Evolutionary conservation across 2,888 invertebrate genomes (phyloP).

Genomic region (Meiosimyza platycephala): DNA sequence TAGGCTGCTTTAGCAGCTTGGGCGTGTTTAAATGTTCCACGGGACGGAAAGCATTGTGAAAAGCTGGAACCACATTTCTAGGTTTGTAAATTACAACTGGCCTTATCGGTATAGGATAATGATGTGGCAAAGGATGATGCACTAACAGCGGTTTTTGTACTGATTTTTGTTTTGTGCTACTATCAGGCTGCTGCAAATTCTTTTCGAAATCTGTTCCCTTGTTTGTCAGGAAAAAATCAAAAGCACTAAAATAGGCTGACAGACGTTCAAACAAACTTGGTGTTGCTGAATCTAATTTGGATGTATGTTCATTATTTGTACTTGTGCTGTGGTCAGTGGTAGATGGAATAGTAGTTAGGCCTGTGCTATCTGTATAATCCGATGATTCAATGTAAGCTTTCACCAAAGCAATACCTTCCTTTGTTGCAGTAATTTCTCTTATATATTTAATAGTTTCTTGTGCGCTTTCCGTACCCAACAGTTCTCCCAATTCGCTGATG

Average conservation of each 20-base stretch:
- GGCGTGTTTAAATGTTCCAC: conserved; percentile 55
- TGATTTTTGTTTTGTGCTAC: conserved; percentile 20
- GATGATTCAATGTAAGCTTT: conserved; percentile 57
- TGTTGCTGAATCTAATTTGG: conserved; percentile 24
- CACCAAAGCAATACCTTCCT: conserved; percentile 56
- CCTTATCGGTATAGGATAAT: conserved; percentile 57
- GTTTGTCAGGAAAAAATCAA: conserved; percentile 42
- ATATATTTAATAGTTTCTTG: conserved; percentile 57
- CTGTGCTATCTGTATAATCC: conserved; percentile 49
- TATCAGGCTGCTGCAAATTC: conserved; percentile 28
- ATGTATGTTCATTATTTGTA: conserved; percentile 5
- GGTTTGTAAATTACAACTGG: conserved; percentile 35
- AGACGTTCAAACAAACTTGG: conserved; percentile 50
- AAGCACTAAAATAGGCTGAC: conserved; percentile 52
- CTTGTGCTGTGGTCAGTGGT: conserved; percentile 39
- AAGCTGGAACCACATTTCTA: background rate
- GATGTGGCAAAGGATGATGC: conserved; percentile 54
- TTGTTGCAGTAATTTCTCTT: conserved; percentile 54
- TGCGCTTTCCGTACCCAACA: conserved; percentile 55
- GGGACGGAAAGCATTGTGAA: background rate
- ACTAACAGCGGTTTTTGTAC: conserved; percentile 44
- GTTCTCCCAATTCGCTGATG: conserved; percentile 54
- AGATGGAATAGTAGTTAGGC: background rate
- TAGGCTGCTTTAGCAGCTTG: conserved; percentile 52
- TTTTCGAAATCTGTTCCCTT: conserved; percentile 2